Base-by-base conservation (phyloP, 2,113 vertebrate genomes). In the Alexandromys fortis region DNA sequence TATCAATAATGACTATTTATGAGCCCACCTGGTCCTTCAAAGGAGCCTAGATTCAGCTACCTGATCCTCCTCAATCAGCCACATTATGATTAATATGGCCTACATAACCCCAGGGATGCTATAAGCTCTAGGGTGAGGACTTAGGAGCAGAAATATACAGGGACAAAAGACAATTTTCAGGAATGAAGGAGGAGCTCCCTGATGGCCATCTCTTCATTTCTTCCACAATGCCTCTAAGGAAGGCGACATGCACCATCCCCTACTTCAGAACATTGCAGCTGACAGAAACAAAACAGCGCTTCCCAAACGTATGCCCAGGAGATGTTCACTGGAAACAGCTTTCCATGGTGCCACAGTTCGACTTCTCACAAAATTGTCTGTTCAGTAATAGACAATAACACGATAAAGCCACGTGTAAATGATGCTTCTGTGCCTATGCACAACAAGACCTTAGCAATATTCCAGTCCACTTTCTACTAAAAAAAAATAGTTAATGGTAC, bases 261-360 rank as follows among this genome's bases (percentile, higher is more conserved):
- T 67, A 68, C 21, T 97, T 90, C 72, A 82, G 96, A 95, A 55
- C 97, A 97, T 11, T 92, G 88, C 75, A 9, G 7, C 45, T 96
- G 95, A 96, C 92, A 97, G 94, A 92, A 97, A 86, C 33, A 97
- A 72, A 98, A 95, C 38, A 49, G 45, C 55, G 73, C 94, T 86
- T 92, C 96, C 42, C 94, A 68, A 93, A 97, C 89, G 91, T 1
- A 89, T 0, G 55, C 78, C 79, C 45, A 28, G 67, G 30, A 86
- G 65, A 87, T 55, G 79, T 70, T 87, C 92, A 95, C 3, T 68
- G 42, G 82, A 97, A 97, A 49, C 72, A 78, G 16, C 7, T 55
- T 6, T n/a, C 67, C n/a, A 12, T 49, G 47, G n/a, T 67, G 89
- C 95, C 92, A 93, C 65, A 83, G 86, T 61, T 24, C 75, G 55